phyloP scores from a whole-genome alignment of 2,797 vertebrate genomes.

The Sebastes variabilis region DNA sequence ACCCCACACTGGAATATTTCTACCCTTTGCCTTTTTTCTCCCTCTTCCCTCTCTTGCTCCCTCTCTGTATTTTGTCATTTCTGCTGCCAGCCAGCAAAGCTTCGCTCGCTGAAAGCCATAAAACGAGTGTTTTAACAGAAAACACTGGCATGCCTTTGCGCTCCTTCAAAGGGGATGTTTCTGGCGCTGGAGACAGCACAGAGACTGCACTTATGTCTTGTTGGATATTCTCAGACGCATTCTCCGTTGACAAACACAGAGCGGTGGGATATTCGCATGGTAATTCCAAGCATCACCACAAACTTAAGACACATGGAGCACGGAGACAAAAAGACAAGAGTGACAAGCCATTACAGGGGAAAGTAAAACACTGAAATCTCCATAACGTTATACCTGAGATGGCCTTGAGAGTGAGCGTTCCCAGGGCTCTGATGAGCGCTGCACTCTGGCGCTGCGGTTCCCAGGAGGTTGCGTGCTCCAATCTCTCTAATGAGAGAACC shows the following conservation, averaged over 20 bases:
- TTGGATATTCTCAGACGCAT: conserved; percentile 57
- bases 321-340: conserved; percentile 22
- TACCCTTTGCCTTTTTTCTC: conserved; percentile 37
- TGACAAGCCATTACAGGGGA: conserved; percentile 8
- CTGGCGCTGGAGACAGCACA: conserved; percentile 51
- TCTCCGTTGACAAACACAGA: conserved; percentile 48
- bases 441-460: conserved; percentile 57
- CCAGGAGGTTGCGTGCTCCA: conserved; percentile 72
- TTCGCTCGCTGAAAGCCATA: conserved; percentile 62
- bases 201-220: conserved; percentile 49
- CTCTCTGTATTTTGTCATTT: conserved; percentile 64
- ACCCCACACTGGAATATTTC: conserved; percentile 60
- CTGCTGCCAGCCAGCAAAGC: conserved; percentile 63
- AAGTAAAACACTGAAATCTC: conserved; percentile 3
- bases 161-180: conserved; percentile 68
- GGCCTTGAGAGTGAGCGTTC: conserved; percentile 49
- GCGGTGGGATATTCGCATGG: conserved; percentile 26
- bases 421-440: conserved; percentile 58
- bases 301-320: conserved; percentile 47
- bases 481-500: conserved; percentile 83
- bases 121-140: conserved; percentile 72
- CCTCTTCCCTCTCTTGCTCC: conserved; percentile 2
- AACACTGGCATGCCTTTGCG: conserved; percentile 66
- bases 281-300: conserved; percentile 38
- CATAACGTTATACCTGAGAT: conserved; percentile 64